Base-by-base conservation (phyloP, 37 sponge, comb jelly and placozoan genomes). In the Agelas oroides region DNA sequence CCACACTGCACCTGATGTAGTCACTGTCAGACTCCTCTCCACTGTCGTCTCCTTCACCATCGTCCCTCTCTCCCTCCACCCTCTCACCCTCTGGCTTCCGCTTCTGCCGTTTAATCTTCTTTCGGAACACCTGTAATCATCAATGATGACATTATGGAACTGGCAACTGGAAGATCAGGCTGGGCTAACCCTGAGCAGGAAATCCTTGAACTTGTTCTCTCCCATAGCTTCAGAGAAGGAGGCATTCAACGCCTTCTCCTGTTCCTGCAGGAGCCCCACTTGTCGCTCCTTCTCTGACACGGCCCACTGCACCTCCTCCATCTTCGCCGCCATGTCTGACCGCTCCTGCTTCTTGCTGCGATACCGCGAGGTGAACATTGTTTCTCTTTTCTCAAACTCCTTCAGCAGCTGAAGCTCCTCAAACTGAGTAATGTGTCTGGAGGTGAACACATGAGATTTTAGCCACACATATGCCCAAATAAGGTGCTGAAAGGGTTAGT, bases 331-430 rank as follows among this genome's bases (percentile, higher is more conserved):
- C 87, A 96, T 82, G 5, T 94, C 94, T 17, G 62, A 64, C 55
- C 85, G 90, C 71, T 99, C 99, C 24, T 82, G 35, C 62, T 90
- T 85, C 82, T 93, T 96, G 46, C 78, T 81, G 61, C 59, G 72
- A 78, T 97, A 89, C 11, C 88, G 76, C 1, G 79, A 81, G 38
- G 94, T 92, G 69, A 94, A 92, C 53, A 65, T 80, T 37, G 80
- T 88, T 73, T 96, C 99, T 31, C 94, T 87, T 82, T 96, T 99
- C 83, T 96, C 99, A 89, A 99, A 99, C 66, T 99, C 99, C 71
- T 96, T 99, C 82, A 99, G 80, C 35, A 96, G 90, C 60, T 83
- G 77, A 65, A 96, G 85, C 87, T 99, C 99, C 62, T 99, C 92
- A 79, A 94, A 99, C 67, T 88, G 81, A 12, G 88, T 92, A 67